Base-by-base conservation (phyloP, 35 echinoderm and acorn worm genomes). In the Acanthaster planci region DNA sequence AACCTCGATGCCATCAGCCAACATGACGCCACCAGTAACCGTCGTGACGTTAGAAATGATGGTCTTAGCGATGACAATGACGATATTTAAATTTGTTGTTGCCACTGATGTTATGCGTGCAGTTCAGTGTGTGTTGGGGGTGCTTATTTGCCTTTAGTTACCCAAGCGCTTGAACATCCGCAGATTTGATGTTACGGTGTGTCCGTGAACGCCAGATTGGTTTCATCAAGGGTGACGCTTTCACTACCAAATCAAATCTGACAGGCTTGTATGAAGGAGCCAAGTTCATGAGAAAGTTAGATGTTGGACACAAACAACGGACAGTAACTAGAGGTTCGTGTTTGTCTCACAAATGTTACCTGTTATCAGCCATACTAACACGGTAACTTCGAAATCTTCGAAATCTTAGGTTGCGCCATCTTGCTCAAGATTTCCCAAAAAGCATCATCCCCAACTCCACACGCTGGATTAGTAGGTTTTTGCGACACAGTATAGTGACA, bases 181-280 rank as follows among this genome's bases (percentile, higher is more conserved):
- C 64, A n/a, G 64, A 36, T 72, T 26, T 7, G 34, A 72, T 72
- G 30, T 72, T 72, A 72, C 64, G 64, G 26, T 3, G 14, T 35
- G 64, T 27, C 64, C 64, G 64, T 72, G 23, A 72, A 72, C 64
- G 7, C 64, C 2, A 30, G 2, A 72, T 5, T 21, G 23, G 64
- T 26, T 30, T 72, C 26, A 72, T 72, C 64, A 72, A 72, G 30
- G 23, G 34, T 31, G 64, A 72, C 64, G 64, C 18, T 31, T 47
- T 14, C 22, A 72, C 64, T 26, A 21, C 64, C 26, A 26, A 72
- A 72, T 72, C 64, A 35, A 72, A 72, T 10, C 64, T 72, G 64
- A 72, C 64, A 72, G 30, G 4, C 64, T 72, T 26, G 64, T 72
- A 14, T 29, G 64, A 27, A 60, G 21, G 9, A 60, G 64, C 34